phyloP scores from a whole-genome alignment of 2,113 vertebrate species.

The Alouatta palliata region DNA sequence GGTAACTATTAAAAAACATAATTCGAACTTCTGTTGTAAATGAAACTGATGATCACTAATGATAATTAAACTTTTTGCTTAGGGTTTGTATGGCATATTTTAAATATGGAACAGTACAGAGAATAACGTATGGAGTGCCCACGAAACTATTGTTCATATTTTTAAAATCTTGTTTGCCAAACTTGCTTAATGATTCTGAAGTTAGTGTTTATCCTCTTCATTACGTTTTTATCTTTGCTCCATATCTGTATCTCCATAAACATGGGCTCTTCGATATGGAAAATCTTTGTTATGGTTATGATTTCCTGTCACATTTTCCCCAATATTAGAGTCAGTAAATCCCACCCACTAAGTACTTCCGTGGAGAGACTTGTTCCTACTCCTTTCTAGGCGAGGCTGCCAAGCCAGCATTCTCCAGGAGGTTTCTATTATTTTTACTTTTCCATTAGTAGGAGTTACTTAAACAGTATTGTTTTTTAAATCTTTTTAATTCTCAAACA shows the following conservation, averaged over 20 bases:
- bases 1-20: neutral
- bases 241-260: neutral
- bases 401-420: neutral
- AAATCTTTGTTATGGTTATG: slow-evolving; percentile 2
- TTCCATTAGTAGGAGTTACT: slow-evolving; percentile 29
- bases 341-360: neutral
- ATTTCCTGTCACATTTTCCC: neutral
- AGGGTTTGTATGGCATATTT: slow-evolving; percentile 42
- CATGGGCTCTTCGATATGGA: neutral
- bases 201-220: neutral
- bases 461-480: neutral
- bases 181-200: slow-evolving; percentile 45
- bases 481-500: neutral
- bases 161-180: neutral
- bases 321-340: neutral
- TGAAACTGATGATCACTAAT: slow-evolving; percentile 8
- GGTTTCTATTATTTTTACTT: slow-evolving; percentile 43
- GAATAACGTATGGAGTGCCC: neutral
- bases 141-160: neutral
- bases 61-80: slow-evolving; percentile 37
- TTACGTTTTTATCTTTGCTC: slow-evolving; percentile 11
- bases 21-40: slow-evolving; percentile 10
- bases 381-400: slow-evolving; percentile 27
- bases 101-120: neutral
- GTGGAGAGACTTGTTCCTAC: neutral